Conservation (phyloP, 1,140 invertebrate genomes). For the Pseudomyrmex pallidus region DNA sequence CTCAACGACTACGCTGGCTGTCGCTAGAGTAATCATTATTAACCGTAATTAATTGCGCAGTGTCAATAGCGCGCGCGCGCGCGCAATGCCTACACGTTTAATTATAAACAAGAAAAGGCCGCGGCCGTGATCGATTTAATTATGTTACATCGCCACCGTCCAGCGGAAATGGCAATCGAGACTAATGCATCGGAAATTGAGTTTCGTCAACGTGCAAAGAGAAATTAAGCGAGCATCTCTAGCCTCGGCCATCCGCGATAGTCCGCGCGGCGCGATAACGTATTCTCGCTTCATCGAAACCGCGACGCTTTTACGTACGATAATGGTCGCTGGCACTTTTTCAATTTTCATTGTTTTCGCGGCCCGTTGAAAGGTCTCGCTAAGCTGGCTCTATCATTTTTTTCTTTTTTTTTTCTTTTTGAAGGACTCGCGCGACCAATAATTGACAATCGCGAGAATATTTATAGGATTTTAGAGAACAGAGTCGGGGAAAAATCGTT, state of each 20-base stretch:
- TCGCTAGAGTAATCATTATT: constrained; percentile 36
- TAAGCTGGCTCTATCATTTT: background rate
- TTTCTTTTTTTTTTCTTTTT: background rate
- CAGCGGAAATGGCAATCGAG: constrained; percentile 54
- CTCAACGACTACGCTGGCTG: background rate
- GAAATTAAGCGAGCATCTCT: constrained; percentile 25
- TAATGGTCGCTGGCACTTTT: background rate
- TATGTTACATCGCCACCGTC: constrained; percentile 38
- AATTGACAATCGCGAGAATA: background rate
- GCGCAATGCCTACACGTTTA: constrained; percentile 47
- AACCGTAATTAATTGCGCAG: constrained; percentile 52
- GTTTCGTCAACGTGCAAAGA: constrained; percentile 33
- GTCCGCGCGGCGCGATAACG: background rate
- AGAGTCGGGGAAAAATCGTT: background rate
- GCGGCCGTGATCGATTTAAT: constrained; percentile 52
- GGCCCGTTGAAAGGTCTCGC: background rate
- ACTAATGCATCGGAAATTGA: constrained; percentile 59
- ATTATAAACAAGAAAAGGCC: constrained; percentile 48
- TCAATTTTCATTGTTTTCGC: constrained; percentile 10
- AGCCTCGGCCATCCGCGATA: background rate
- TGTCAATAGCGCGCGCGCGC: constrained; percentile 28
- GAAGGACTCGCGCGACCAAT: background rate
- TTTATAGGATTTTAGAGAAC: background rate
- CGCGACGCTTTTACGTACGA: constrained; percentile 5
- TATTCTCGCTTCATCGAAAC: constrained; percentile 5